Conservation (phyloP, 1,140 invertebrate species). For the Scaptodrosophila lebanonensis region DNA sequence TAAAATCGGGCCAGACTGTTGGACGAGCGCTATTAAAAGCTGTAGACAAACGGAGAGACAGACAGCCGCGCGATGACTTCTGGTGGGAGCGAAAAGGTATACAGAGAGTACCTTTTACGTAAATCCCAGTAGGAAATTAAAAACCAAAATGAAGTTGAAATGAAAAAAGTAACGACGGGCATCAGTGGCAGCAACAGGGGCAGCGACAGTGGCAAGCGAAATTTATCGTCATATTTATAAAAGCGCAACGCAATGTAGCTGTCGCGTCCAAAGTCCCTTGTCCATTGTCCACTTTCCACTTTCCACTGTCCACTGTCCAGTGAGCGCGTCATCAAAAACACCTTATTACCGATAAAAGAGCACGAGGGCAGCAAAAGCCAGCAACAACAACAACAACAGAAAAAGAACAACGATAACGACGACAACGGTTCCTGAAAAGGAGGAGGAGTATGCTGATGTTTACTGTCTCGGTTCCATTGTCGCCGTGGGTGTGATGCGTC, state of each 20-base stretch:
- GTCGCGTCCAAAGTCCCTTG: not conserved
- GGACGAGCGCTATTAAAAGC: constrained; percentile 61
- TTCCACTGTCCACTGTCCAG: constrained; percentile 8
- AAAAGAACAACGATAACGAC: constrained; percentile 4
- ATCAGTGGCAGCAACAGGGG: not conserved
- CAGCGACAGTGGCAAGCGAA: constrained; percentile 36
- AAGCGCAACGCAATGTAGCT: constrained; percentile 39
- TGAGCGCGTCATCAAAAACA: constrained; percentile 41
- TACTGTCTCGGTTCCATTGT: too few species aligned
- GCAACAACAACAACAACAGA: not conserved
- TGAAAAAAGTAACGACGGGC: constrained; percentile 9
- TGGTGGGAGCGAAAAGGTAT: constrained; percentile 14
- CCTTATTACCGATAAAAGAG: constrained; percentile 32
- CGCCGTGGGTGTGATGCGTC: too few species aligned
- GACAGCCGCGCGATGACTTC: constrained; percentile 4
- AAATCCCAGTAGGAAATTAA: constrained; percentile 74
- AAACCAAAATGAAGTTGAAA: constrained; percentile 69
- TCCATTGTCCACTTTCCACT: too few species aligned
- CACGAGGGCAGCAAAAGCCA: not conserved
- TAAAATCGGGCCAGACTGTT: constrained; percentile 65
- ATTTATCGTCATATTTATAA: constrained; percentile 64
- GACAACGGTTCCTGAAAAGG: not conserved
- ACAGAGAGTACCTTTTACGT: constrained; percentile 52
- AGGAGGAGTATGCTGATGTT: too few species aligned
- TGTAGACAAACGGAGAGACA: constrained; percentile 29